Evolutionary conservation across 2,797 vertebrate species (phyloP).

Genomic region (Gymnodraco acuticeps): DNA sequence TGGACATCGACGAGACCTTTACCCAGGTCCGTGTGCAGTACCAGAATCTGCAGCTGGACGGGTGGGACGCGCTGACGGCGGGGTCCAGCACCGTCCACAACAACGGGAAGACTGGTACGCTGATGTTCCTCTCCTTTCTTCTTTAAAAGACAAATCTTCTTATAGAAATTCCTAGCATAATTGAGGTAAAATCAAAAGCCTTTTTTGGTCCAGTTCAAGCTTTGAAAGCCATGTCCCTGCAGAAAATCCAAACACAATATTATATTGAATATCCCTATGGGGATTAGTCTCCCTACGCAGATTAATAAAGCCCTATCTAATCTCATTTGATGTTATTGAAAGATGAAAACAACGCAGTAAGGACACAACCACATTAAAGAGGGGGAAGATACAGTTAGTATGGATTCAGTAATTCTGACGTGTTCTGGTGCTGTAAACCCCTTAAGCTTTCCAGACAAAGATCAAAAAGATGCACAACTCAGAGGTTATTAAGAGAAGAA

Average conservation of each 20-base stretch:
- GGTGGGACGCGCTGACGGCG: conserved; percentile 82
- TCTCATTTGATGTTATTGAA: background rate
- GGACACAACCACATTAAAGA: too few relatives aligned
- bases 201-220: background rate
- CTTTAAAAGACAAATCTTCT: background rate
- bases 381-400: too few relatives aligned
- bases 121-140: background rate
- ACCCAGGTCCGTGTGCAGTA: conserved; percentile 93
- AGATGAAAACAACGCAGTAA: background rate
- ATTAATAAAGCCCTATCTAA: too few relatives aligned
- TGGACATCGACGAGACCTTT: conserved; percentile 95
- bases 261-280: too few relatives aligned
- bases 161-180: too few relatives aligned
- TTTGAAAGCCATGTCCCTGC: background rate
- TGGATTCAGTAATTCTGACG: too few relatives aligned
- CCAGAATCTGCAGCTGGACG: conserved; percentile 92
- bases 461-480: conserved; percentile 26
- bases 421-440: too few relatives aligned
- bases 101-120: conserved; percentile 94
- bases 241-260: background rate
- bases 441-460: conserved; percentile 30
- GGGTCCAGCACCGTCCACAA: conserved; percentile 88
- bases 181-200: too few relatives aligned
- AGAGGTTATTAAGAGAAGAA: conserved; percentile 49
- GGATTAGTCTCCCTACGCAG: too few relatives aligned